These are phyloP conservation scores for Theonella swinhoei DNA, from an alignment of 37 sponge, comb jelly and placozoan species.

Conservation along the genomic window DNA sequence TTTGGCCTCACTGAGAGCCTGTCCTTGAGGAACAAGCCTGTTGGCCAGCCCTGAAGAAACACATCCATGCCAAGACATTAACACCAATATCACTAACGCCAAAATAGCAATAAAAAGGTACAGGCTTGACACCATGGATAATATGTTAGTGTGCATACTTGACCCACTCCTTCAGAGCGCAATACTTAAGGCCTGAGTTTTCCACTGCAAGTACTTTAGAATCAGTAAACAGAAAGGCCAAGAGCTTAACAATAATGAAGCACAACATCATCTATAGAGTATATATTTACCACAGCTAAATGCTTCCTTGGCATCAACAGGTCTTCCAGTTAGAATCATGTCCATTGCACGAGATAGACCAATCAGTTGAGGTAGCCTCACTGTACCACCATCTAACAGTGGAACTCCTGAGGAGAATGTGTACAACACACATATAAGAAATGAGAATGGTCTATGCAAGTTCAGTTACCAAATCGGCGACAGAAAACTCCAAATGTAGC, in stretches of 20 bases:
- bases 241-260: no score
- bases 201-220: neutral
- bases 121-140: no score
- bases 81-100: no score
- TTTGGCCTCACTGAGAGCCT: conserved; percentile 48
- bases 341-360: conserved; percentile 78
- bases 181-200: neutral
- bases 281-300: conserved; percentile 30
- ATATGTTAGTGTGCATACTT: neutral
- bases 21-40: conserved; percentile 52
- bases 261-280: neutral
- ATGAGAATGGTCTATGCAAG: neutral
- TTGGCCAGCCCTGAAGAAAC: conserved; percentile 66
- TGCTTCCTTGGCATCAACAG: conserved; percentile 66
- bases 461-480: conserved; percentile 65
- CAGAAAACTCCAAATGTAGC: conserved; percentile 75
- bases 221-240: no score
- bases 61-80: no score
- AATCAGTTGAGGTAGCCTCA: conserved; percentile 69
- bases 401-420: conserved; percentile 59
- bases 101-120: no score
- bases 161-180: no score
- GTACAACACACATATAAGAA: neutral
- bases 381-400: conserved; percentile 78
- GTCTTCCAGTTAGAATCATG: conserved; percentile 74